Base-by-base conservation (phyloP, 2,797 vertebrate genomes). In the Propithecus perrieri region DNA sequence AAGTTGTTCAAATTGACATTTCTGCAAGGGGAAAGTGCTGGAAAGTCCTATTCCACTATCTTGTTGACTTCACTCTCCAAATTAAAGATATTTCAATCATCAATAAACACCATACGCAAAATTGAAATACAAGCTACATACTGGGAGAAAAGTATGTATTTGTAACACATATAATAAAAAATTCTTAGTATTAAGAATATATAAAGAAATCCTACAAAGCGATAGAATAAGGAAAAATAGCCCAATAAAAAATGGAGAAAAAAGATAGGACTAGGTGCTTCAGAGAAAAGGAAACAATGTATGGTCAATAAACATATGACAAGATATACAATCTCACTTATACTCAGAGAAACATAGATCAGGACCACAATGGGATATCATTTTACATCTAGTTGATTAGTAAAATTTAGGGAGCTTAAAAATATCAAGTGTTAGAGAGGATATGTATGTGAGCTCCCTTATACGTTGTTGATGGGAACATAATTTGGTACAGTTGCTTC, bases 401-500 rank as follows among this genome's bases (percentile, higher is more conserved):
- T 88, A 78, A 86, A 86, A 63, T 80, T 41, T 30, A 53, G 67
- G 20, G n/a, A 86, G 10, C 18, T n/a, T 95, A 11, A 65, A n/a
- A 75, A 94, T 93, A 89, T n/a, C 24, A 88, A 55, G 24, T 78
- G 8, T 85, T 85, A 63, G 55, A 93, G 24, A 78, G 67, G 20
- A 74, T 76, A 14, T 88, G 8, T 41, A 72, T 71, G n/a, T 26
- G 22, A 59, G 1, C 15, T 89, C 9, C 89, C 33, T 87, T 86
- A 79, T 55, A 76, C 2, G 28, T 57, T 91, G 7, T 18, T 94
- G 20, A 0, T 83, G 35, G 28, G 4, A 28, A 83, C 83, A 18
- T 30, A 91, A 76, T 79, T 89, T 86, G 24, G n/a, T 75, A 79
- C 11, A 91, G 6, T 28, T 91, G 26, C 33, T 93, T 95, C 93